Evolutionary conservation across 2,888 invertebrate genomes (phyloP).

Genomic region (Polymixis lichenea): DNA sequence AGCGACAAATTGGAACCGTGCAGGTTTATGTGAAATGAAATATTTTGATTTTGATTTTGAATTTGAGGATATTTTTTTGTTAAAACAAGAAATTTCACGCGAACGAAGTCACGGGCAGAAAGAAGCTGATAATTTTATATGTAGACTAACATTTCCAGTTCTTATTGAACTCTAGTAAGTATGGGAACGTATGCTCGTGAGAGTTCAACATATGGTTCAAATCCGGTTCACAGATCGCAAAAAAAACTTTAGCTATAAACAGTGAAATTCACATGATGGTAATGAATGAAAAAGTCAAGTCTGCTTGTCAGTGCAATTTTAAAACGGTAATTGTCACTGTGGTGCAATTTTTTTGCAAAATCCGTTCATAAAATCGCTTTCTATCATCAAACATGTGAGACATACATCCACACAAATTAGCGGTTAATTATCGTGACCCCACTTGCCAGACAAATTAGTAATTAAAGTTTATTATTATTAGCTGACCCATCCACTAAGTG

Average conservation of each 20-base stretch:
- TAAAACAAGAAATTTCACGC: no score
- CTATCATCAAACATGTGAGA: neutral
- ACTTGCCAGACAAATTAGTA: slow-evolving; percentile 6
- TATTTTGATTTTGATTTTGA: no score
- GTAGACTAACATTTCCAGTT: slow-evolving; percentile 51
- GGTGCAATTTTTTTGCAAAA: neutral
- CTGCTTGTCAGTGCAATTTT: slow-evolving; percentile 35
- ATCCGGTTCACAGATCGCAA: slow-evolving; percentile 59
- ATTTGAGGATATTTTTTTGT: no score
- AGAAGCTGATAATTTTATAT: slow-evolving; percentile 33
- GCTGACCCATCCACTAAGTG: neutral
- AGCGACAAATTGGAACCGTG: no score
- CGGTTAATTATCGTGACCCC: slow-evolving; percentile 22
- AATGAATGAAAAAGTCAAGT: slow-evolving; percentile 50
- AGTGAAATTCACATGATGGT: slow-evolving; percentile 60
- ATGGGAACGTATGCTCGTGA: slow-evolving; percentile 42
- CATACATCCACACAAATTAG: neutral
- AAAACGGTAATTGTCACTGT: slow-evolving; percentile 6
- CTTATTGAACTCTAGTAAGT: slow-evolving; percentile 42
- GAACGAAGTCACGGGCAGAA: no score
- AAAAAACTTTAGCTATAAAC: slow-evolving; percentile 46
- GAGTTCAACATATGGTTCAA: slow-evolving; percentile 45
- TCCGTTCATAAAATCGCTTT: neutral
- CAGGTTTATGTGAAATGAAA: no score
- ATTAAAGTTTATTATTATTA: slow-evolving; percentile 23